Conservation (phyloP, 2,797 vertebrate species). For the Neosilurus mollespiculum region DNA sequence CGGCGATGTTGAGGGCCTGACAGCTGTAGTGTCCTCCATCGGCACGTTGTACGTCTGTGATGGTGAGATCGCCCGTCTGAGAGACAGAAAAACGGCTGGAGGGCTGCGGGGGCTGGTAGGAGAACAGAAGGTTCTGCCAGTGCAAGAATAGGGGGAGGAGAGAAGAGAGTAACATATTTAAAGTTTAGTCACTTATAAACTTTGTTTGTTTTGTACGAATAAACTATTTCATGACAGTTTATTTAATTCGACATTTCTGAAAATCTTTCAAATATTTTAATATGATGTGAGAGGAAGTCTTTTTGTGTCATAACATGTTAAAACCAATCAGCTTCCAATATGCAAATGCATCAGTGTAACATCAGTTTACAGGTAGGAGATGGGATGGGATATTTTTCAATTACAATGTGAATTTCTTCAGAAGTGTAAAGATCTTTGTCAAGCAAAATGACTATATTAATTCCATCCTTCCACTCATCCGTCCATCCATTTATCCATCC, state of each 20-base stretch:
- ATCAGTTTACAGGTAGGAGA: background rate
- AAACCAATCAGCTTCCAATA: background rate
- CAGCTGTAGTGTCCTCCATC: conserved; percentile 97
- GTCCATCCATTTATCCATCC: too few relatives aligned
- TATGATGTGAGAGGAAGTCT: background rate
- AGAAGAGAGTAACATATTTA: background rate
- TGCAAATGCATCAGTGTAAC: background rate
- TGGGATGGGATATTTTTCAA: background rate
- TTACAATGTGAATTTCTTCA: background rate
- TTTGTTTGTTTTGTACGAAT: background rate
- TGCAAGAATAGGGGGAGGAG: background rate
- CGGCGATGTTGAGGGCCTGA: conserved; percentile 97
- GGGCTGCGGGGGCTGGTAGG: conserved; percentile 93
- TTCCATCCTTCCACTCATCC: background rate
- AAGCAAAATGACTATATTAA: background rate
- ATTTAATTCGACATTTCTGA: background rate
- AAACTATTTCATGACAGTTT: background rate
- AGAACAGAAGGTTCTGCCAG: conserved; percentile 91
- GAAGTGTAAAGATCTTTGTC: background rate
- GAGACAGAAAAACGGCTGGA: conserved; percentile 94
- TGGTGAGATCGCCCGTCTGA: conserved; percentile 93
- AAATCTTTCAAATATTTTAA: background rate
- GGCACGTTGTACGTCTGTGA: conserved; percentile 88
- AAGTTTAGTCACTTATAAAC: background rate
- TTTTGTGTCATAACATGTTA: background rate